Conservation (phyloP, 2,888 invertebrate genomes). For the Crioceris asparagi region DNA sequence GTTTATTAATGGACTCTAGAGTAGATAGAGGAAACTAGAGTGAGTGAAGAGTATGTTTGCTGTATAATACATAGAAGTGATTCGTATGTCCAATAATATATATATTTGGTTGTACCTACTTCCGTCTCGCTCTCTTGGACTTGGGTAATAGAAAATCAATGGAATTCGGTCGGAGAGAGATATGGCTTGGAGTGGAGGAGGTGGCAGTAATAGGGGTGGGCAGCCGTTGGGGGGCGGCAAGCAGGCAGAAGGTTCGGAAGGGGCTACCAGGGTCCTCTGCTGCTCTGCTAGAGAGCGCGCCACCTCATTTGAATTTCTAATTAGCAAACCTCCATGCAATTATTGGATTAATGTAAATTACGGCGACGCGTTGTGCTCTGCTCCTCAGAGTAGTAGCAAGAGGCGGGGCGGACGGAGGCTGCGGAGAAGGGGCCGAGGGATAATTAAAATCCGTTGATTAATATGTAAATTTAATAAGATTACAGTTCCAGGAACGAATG, state of each 20-base stretch:
- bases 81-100: too few species aligned
- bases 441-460: slow-evolving; percentile 98
- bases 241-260: slow-evolving; percentile 10
- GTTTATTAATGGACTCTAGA: too few species aligned
- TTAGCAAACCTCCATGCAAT: slow-evolving; percentile 87
- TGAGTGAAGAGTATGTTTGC: too few species aligned
- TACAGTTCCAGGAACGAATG: slow-evolving; percentile 84
- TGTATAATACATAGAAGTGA: too few species aligned
- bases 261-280: slow-evolving; percentile 17
- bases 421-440: slow-evolving; percentile 50
- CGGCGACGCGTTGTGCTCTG: slow-evolving; percentile 45
- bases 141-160: slow-evolving; percentile 39
- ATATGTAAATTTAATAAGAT: slow-evolving; percentile 98
- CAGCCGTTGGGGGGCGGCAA: slow-evolving; percentile 8
- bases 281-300: slow-evolving; percentile 20
- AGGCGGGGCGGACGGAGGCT: slow-evolving; percentile 38
- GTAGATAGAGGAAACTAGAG: too few species aligned
- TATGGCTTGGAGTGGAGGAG: slow-evolving; percentile 22
- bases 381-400: slow-evolving; percentile 35
- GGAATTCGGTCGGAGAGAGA: slow-evolving; percentile 38
- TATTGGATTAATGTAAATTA: slow-evolving; percentile 78
- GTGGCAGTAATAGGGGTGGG: slow-evolving; percentile 6
- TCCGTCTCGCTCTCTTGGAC: too few species aligned
- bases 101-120: too few species aligned
- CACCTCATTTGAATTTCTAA: slow-evolving; percentile 70